phyloP scores from a whole-genome alignment of 1,140 invertebrate species.

The Aethina tumida region DNA sequence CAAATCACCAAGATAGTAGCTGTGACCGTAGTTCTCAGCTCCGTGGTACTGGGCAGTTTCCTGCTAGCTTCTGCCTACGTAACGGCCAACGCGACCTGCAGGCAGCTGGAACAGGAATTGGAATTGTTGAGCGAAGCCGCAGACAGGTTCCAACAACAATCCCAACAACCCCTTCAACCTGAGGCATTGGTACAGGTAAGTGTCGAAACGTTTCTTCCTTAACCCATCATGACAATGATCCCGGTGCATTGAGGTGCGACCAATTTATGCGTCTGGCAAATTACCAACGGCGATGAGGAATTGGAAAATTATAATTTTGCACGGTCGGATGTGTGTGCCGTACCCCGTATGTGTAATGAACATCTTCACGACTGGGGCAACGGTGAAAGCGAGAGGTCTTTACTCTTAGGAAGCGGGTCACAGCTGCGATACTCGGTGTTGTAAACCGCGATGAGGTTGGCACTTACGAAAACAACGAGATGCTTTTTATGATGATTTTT shows the following conservation, averaged over 20 bases:
- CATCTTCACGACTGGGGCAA: conserved; percentile 21
- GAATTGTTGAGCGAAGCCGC: conserved; percentile 50
- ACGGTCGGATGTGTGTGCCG: no score
- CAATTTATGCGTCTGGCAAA: background rate
- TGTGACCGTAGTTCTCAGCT: conserved; percentile 63
- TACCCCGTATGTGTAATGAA: background rate
- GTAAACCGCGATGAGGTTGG: conserved; percentile 1
- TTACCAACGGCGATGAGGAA: background rate
- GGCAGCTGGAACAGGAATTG: conserved; percentile 55
- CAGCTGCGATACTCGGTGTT: conserved; percentile 5
- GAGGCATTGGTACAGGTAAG: conserved; percentile 43
- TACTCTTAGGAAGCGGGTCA: conserved; percentile 25
- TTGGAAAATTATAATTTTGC: no score
- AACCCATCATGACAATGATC: no score
- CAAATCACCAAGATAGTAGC: conserved; percentile 73
- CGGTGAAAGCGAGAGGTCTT: conserved; percentile 30
- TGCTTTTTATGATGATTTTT: no score
- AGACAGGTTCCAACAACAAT: conserved; percentile 24
- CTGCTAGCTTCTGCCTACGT: conserved; percentile 72
- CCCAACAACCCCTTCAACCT: conserved; percentile 33
- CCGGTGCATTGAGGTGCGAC: background rate
- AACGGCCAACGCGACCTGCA: conserved; percentile 61
- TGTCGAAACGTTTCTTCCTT: no score
- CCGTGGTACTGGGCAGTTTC: conserved; percentile 65
- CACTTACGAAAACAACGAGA: no score